phyloP scores from a whole-genome alignment of 2,888 invertebrate genomes.

The Odontothrips loti region DNA sequence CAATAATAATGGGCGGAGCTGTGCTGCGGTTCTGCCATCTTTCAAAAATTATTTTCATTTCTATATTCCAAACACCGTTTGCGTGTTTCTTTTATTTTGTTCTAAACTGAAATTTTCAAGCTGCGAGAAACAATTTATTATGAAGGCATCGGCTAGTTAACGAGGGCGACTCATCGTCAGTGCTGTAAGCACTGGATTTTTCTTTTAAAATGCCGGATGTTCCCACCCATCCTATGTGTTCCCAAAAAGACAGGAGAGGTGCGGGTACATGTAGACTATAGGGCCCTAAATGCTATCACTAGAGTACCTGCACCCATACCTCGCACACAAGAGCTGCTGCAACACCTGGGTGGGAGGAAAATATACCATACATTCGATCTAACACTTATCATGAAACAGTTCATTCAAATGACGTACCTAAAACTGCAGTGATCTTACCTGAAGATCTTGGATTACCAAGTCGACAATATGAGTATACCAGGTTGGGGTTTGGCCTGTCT shows the following conservation, averaged over 20 bases:
- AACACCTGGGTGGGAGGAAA: slow-evolving; percentile 33
- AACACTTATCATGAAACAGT: slow-evolving; percentile 22
- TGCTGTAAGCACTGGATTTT: too few relatives aligned
- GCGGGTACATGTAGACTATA: slow-evolving; percentile 39
- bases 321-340: slow-evolving; percentile 38
- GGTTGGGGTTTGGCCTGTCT: not conserved
- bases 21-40: too few relatives aligned
- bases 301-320: slow-evolving; percentile 39
- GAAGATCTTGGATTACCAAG: not conserved
- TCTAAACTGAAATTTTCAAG: too few relatives aligned
- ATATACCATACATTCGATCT: not conserved
- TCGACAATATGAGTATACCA: not conserved
- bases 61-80: too few relatives aligned
- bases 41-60: too few relatives aligned
- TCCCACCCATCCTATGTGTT: slow-evolving; percentile 42
- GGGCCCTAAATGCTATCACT: slow-evolving; percentile 39
- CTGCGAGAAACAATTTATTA: too few relatives aligned
- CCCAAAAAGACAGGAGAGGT: slow-evolving; percentile 40
- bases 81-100: too few relatives aligned
- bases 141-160: too few relatives aligned
- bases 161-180: too few relatives aligned
- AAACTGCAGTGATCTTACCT: slow-evolving; percentile 28
- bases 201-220: too few relatives aligned
- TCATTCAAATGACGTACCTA: slow-evolving; percentile 8
- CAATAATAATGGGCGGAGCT: too few relatives aligned